These are phyloP conservation scores for Diarsia rubi DNA, from an alignment of 2,888 invertebrate species.

Conservation along the genomic window DNA sequence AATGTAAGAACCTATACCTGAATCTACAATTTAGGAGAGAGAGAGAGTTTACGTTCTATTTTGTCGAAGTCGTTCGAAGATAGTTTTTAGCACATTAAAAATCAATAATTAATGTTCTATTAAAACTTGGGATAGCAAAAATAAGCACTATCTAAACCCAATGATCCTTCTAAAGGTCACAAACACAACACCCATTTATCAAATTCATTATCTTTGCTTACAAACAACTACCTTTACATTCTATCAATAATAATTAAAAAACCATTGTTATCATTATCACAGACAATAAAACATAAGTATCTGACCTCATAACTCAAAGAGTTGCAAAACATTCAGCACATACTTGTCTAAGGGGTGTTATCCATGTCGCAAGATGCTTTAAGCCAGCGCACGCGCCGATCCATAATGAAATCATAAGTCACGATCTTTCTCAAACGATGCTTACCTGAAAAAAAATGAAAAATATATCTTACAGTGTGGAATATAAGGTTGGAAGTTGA, in stretches of 20 bases:
- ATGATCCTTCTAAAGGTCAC: background rate
- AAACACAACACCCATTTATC: slow-evolving; percentile 29
- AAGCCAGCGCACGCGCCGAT: slow-evolving; percentile 77
- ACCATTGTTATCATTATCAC: slow-evolving; percentile 44
- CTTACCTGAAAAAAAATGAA: slow-evolving; percentile 68
- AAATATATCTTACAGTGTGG: background rate
- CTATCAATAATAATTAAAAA: slow-evolving; percentile 48
- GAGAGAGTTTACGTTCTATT: no score
- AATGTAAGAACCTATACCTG: no score
- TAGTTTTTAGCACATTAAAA: no score
- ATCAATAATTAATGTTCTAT: background rate
- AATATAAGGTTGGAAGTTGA: slow-evolving; percentile 1
- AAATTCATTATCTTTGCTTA: slow-evolving; percentile 15
- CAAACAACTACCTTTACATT: slow-evolving; percentile 37
- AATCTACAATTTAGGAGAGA: no score
- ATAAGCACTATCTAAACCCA: background rate
- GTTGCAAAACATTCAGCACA: slow-evolving; percentile 57
- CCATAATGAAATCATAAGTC: slow-evolving; percentile 84
- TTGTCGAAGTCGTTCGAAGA: no score
- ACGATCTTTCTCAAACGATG: slow-evolving; percentile 76
- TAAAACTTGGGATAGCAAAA: background rate
- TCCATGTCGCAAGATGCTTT: slow-evolving; percentile 69
- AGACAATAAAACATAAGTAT: slow-evolving; percentile 35
- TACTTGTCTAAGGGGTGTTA: slow-evolving; percentile 70
- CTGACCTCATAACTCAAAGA: slow-evolving; percentile 51